Evolutionary conservation across 2,888 invertebrate genomes (phyloP).

Genomic region (Halocaridina rubra): DNA sequence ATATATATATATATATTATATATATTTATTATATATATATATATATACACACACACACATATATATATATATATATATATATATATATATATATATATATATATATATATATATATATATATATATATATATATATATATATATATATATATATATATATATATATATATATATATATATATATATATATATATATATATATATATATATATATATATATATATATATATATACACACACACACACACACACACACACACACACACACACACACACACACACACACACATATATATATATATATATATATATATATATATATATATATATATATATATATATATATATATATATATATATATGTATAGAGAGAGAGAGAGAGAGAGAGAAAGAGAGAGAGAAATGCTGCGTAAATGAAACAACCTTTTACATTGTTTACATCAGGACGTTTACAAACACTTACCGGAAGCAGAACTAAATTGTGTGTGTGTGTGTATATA

Average conservation of each 20-base stretch:
- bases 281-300: not conserved
- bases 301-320: not conserved
- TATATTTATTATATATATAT: not conserved
- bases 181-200: not conserved
- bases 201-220: not conserved
- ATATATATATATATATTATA: not conserved
- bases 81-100: not conserved
- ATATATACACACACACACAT: not conserved
- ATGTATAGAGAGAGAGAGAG: not conserved
- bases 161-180: constrained; percentile 32
- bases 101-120: constrained; percentile 27
- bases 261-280: not conserved
- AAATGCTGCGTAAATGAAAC: not conserved
- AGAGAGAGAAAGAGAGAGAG: not conserved
- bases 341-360: not conserved
- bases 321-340: not conserved
- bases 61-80: not conserved
- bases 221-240: not conserved
- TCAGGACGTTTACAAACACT: no score
- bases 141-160: constrained; percentile 30
- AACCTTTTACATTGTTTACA: no score
- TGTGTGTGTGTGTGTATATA: no score
- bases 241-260: not conserved
- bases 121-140: constrained; percentile 23
- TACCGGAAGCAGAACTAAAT: no score